These are phyloP conservation scores for Mantis religiosa DNA, from an alignment of 2,888 invertebrate species.

Conservation along the genomic window DNA sequence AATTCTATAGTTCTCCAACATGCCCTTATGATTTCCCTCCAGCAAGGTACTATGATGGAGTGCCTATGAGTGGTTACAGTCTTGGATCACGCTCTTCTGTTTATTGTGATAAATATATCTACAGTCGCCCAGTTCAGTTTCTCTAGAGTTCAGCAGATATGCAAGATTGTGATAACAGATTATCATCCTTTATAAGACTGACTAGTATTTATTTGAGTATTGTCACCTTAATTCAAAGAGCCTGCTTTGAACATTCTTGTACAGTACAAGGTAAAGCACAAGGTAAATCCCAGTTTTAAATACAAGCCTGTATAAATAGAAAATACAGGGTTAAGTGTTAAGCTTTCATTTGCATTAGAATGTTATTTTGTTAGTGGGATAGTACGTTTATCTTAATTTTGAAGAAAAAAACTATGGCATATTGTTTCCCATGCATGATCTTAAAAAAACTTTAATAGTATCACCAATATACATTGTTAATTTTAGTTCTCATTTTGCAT, in stretches of 20 bases:
- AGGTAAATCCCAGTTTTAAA: background rate
- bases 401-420: background rate
- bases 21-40: conserved; percentile 60
- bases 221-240: background rate
- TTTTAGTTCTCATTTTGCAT: background rate
- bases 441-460: background rate
- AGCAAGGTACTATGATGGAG: conserved; percentile 76
- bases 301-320: background rate
- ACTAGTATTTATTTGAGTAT: background rate
- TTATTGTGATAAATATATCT: conserved; percentile 70
- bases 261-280: background rate
- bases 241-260: background rate
- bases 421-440: background rate
- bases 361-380: background rate
- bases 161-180: conserved; percentile 48
- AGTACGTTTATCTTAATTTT: background rate
- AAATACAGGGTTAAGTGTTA: background rate
- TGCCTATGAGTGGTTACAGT: conserved; percentile 73
- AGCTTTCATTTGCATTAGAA: background rate
- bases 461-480: background rate
- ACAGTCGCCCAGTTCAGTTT: conserved; percentile 86
- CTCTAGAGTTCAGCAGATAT: conserved; percentile 74
- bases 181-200: conserved; percentile 34
- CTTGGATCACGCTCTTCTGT: conserved; percentile 52
- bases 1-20: conserved; percentile 48